Evolutionary conservation across 2,113 vertebrate genomes (phyloP), one percentile per base, ranked within the genome.

Genomic region (Accipiter virgatus): DNA sequence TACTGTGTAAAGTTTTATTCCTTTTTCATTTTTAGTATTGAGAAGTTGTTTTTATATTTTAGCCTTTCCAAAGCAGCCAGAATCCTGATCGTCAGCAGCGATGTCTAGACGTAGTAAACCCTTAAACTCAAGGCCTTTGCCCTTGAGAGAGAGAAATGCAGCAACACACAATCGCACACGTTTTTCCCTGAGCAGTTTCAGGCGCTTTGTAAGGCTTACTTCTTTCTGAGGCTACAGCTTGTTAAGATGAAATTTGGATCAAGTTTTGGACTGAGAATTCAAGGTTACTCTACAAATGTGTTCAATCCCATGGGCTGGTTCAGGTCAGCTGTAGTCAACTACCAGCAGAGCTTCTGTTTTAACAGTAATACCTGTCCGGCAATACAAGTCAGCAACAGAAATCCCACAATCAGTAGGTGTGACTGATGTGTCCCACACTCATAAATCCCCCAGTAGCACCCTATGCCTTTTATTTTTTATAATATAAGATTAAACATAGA

Each of bases 41-140:
- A 70, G 10, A 66, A 72, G 58, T 16, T 87, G 71, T 8, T 87
- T 95, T 90, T 80, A 18, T 55, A 80, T 81, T 92, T 88, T 65
- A 93, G 63, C 34, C 38, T 94, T 80, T 87, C 56, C 50, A 82
- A 82, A 95, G 91, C 58, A 87, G 81, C 7, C 78, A 66, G 67
- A 67, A 89, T 82, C 81, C 84, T 78, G 91, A 83, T 0, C 87
- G 78, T 94, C 96, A 95, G 91, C 74, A 91, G 45, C 0, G 5
- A 74, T 81, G 96, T 90, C 94, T 95, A 94, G 94, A 95, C 91
- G 50, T 3, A 78, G 74, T 77, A 94, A 95, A 91, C 88, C 87
- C 93, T 90, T 86, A 73, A 84, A 91, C n/a, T 73, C 61, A 89
- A 91, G 62, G 93, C 61, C n/a, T 96, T 90, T 91, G 84, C 71